phyloP scores from a whole-genome alignment of 2,888 invertebrate species.

The Mythimna vitellina region DNA sequence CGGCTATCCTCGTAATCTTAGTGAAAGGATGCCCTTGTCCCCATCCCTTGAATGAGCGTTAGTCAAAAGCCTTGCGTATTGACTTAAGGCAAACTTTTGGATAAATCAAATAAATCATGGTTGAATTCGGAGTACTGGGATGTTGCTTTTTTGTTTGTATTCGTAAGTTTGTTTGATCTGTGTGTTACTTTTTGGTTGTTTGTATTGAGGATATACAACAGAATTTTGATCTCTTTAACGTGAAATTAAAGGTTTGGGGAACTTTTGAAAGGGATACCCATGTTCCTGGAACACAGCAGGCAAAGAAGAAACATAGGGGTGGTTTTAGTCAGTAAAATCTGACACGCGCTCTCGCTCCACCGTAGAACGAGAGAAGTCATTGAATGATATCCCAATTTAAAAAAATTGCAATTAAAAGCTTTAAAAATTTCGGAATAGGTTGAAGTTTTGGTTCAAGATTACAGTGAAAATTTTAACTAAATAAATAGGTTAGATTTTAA shows the following conservation, averaged over 20 bases:
- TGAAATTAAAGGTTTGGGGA: neutral
- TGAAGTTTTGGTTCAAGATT: too few relatives aligned
- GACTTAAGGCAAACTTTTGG: conserved; percentile 43
- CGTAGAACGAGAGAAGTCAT: too few relatives aligned
- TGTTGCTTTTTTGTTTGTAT: conserved; percentile 20
- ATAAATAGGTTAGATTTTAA: too few relatives aligned
- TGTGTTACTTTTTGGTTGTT: neutral
- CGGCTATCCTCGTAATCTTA: conserved; percentile 43
- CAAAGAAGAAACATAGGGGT: too few relatives aligned
- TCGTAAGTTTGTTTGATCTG: conserved; percentile 12
- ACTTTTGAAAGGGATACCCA: too few relatives aligned
- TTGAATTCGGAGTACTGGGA: neutral
- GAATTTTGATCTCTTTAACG: neutral
- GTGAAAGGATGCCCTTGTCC: conserved; percentile 40
- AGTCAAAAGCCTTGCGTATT: conserved; percentile 60
- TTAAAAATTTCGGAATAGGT: too few relatives aligned
- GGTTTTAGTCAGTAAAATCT: too few relatives aligned
- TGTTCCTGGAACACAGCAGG: too few relatives aligned
- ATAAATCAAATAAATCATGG: conserved; percentile 52
- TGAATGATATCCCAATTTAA: too few relatives aligned
- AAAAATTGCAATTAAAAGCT: too few relatives aligned
- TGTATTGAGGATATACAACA: neutral
- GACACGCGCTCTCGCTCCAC: too few relatives aligned
- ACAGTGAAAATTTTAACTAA: too few relatives aligned
- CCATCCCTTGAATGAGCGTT: conserved; percentile 31